Base-by-base conservation (phyloP, 2,113 vertebrate species). In the Eubucco bourcierii region DNA sequence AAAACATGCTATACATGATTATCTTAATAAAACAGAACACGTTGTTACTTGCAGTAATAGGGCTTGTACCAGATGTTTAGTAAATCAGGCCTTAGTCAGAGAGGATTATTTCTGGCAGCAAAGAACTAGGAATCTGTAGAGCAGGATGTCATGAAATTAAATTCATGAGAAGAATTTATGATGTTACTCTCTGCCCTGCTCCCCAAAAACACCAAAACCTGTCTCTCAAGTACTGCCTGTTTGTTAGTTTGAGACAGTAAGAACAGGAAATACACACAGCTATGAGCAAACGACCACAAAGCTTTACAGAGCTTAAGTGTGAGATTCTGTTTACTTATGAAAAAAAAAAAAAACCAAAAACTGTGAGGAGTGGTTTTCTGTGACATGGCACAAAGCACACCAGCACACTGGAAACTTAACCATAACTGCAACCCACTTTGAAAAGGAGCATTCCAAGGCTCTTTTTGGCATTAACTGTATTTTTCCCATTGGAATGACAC, bases 71-170 rank as follows among this genome's bases (percentile, higher is more conserved):
- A 96, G 93, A 94, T 96, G 95, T 93, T 95, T 92, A 80, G 84
- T 71, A 91, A 91, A 96, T 92, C 93, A 83, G 78, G 85, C 84
- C 89, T 96, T 93, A 96, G 88, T 93, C 95, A 95, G 75, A 88
- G 88, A 94, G 93, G 92, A 95, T 96, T 96, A 96, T 80, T 96
- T 89, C 91, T 95, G 95, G 79, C 91, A 95, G 95, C 87, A 87
- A 71, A 95, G 87, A 72, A 72, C 76, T 73, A 87, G 41, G 72
- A 90, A 93, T 95, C 82, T 84, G 87, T 80, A 77, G 70, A 94
- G 90, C 72, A 66, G 50, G 90, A 94, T 92, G 81, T 93, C 91
- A 93, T 33, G 84, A 94, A 92, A 95, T 83, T 75, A 92, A 82
- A 87, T 29, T 72, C 65, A 91, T 23, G 61, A 79, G 76, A 80